Evolutionary conservation across 2,888 invertebrate genomes (phyloP), one percentile per base, ranked within the genome.

Genomic region (Megastigmus dorsalis): DNA sequence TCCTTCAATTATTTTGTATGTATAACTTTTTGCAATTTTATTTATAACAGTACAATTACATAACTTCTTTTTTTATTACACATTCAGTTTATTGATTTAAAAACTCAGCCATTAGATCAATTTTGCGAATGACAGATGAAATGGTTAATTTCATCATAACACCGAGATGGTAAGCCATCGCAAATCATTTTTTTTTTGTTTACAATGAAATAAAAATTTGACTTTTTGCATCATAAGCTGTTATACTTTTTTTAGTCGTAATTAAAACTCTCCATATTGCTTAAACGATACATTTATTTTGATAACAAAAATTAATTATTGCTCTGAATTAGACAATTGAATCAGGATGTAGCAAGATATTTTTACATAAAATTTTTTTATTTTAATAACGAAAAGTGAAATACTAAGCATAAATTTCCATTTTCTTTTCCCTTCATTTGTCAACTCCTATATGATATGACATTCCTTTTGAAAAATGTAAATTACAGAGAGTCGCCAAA

Each of bases 231-330:
- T n/a, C n/a, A n/a, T n/a, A n/a, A n/a, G n/a, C n/a, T n/a, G n/a
- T 28, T 50, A 5, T 50, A 48, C 7, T 45, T 59, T 18, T 15
- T 55, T 41, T 43, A 28, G 23, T 23, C 23, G 33, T n/a, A 67
- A 59, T 48, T 18, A 54, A 41, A 65, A 41, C 45, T 28, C 38
- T 50, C 13, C 41, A 52, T 60, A 65, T 66, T 33, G 18, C 65
- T 66, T 54, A 54, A 52, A 54, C 41, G 26, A 54, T 54, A 57
- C 26, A 28, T 55, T 70, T 13, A 30, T 43, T 18, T 33, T 6
- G 57, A 36, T 33, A 41, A 57, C 15, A 55, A 48, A 57, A 38
- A n/a, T 70, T 59, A 50, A 20, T 68, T 68, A 68, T 68, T 57
- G 68, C 59, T 59, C 36, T 48, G 7, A 20, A 26, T 36, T 48